Evolutionary conservation across 2,797 vertebrate species (phyloP), one percentile per base, ranked within the genome.

Genomic region (Netta rufina): DNA sequence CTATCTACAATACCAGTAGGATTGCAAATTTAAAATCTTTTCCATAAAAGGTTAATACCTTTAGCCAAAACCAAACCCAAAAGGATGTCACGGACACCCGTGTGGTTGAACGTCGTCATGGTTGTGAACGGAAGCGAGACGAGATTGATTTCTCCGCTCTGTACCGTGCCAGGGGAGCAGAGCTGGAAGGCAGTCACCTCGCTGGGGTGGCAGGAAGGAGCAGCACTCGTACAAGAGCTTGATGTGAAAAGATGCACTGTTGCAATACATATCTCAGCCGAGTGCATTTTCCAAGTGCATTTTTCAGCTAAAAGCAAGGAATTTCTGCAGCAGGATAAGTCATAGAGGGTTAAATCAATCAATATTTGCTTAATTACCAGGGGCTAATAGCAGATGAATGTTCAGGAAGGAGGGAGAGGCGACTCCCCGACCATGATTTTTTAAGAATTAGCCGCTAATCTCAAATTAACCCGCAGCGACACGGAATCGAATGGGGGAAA

Each of bases 211-310:
- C 3, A 6, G 78, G 71, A 33, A 43, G 95, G 89, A 96, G 88
- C 94, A 66, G 57, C 81, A 56, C 89, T 96, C 91, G 51, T 72
- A 76, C 84, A 60, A 62, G 91, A 90, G 76, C 82, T 83, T 84
- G 51, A 92, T 73, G 76, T 89, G 89, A 95, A 72, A 90, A 77
- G 70, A 83, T 67, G 86, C 87, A 86, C 90, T 81, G 53, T 87
- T 91, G 84, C 92, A 93, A 54, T 83, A 96, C 93, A 32, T 95
- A 95, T 97, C 93, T 95, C 88, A 53, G 90, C 89, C 89, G 77
- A 96, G 89, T 83, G 94, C 96, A 87, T 96, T 88, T 78, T 86
- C 85, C 57, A 87, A 87, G 95, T 94, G 95, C 84, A 57, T 89
- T 95, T 95, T 95, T 84, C 64, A 83, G 33, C 80, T 32, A 77